These are phyloP conservation scores for Lasaia peninsularis DNA, from an alignment of 1,140 invertebrate genomes.

Conservation along the genomic window DNA sequence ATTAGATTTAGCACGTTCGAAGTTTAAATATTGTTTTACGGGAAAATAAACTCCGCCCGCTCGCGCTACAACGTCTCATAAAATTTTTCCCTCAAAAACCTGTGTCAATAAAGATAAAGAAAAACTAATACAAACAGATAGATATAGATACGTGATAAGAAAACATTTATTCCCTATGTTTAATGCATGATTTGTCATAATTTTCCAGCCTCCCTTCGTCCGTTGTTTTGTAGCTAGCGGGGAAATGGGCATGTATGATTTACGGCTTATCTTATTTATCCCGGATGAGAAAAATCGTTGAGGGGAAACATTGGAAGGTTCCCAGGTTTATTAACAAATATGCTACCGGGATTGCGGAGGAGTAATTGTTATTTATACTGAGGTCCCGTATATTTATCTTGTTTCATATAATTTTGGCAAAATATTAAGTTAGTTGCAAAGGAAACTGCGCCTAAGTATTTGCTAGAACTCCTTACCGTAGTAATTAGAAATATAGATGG, in stretches of 20 bases:
- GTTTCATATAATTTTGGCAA: not conserved
- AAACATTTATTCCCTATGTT: constrained; percentile 77
- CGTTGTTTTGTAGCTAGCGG: constrained; percentile 67
- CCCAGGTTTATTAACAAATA: constrained; percentile 61
- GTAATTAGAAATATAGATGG: too few relatives aligned
- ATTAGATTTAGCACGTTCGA: constrained; percentile 6
- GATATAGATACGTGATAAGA: constrained; percentile 76
- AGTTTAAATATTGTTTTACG: constrained; percentile 10
- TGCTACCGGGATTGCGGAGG: constrained; percentile 44
- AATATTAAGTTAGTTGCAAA: too few relatives aligned
- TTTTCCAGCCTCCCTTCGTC: constrained; percentile 61
- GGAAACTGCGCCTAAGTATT: too few relatives aligned
- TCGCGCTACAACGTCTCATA: constrained; percentile 35
- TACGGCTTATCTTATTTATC: constrained; percentile 71
- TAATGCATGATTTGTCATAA: constrained; percentile 77
- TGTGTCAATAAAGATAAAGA: constrained; percentile 76
- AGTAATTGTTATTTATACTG: constrained; percentile 40
- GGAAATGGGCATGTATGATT: constrained; percentile 69
- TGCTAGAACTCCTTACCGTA: too few relatives aligned
- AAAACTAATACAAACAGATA: constrained; percentile 76
- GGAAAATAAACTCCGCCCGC: constrained; percentile 2
- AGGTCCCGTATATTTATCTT: not conserved
- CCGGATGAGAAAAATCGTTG: constrained; percentile 58
- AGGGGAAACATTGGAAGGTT: constrained; percentile 49
- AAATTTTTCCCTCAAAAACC: constrained; percentile 64